Conservation (phyloP, 1,140 invertebrate species). For the Philopotamus ludificatus region DNA sequence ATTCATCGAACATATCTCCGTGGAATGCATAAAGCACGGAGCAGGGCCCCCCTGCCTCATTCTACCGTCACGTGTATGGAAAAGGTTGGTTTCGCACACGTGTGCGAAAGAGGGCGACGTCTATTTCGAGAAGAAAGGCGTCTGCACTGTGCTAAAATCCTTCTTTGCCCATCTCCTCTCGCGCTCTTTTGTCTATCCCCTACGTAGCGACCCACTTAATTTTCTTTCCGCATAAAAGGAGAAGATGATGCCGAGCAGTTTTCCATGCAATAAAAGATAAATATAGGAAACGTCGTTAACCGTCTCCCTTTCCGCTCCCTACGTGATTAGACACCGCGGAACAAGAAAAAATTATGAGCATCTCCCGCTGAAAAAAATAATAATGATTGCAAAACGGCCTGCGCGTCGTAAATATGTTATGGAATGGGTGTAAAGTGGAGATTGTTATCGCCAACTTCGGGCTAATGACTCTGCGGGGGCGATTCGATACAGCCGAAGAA, state of each 20-base stretch:
- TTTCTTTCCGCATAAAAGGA: neutral
- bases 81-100: too few species aligned
- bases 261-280: neutral
- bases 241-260: neutral
- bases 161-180: neutral
- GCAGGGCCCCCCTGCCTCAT: too few species aligned
- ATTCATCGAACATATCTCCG: too few species aligned
- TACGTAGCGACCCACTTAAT: neutral
- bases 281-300: too few species aligned
- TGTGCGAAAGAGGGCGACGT: too few species aligned
- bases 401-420: slow-evolving; percentile 8
- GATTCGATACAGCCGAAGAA: neutral
- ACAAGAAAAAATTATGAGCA: too few species aligned
- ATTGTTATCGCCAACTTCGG: neutral
- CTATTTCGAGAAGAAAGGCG: neutral
- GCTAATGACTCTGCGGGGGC: neutral
- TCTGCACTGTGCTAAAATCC: neutral
- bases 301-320: too few species aligned
- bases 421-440: neutral
- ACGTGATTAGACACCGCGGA: too few species aligned
- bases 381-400: slow-evolving; percentile 1
- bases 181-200: neutral
- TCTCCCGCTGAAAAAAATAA: too few species aligned
- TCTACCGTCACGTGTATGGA: too few species aligned
- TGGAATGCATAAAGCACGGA: too few species aligned